phyloP scores from a whole-genome alignment of 2,888 invertebrate genomes.

The Itoplectis maculator region DNA sequence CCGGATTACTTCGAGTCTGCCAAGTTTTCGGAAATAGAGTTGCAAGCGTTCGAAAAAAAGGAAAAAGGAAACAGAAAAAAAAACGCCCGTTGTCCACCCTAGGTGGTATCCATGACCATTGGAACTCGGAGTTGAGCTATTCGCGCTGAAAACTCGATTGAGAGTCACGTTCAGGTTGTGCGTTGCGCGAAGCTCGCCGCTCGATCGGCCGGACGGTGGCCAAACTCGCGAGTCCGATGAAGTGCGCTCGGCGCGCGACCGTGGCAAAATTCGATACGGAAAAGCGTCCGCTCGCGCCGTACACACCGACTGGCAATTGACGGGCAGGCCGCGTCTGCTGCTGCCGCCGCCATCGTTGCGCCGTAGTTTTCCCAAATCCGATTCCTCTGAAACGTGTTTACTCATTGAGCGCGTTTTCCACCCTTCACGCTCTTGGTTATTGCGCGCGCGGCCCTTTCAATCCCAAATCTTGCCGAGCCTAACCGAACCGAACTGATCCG shows the following conservation, averaged over 20 bases:
- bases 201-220: not conserved
- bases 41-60: not conserved
- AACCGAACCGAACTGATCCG: constrained; percentile 37
- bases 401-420: constrained; percentile 61
- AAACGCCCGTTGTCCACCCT: not conserved
- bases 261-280: constrained; percentile 22
- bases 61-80: not conserved
- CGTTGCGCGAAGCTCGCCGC: too few species aligned
- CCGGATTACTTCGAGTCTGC: not conserved
- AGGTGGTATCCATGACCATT: not conserved
- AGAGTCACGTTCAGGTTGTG: not conserved
- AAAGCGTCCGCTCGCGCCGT: not conserved
- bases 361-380: constrained; percentile 44
- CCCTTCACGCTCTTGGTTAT: constrained; percentile 40
- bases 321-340: not conserved
- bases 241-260: not conserved
- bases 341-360: too few species aligned
- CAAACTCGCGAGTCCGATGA: constrained; percentile 9
- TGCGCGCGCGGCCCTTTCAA: constrained; percentile 20
- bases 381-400: constrained; percentile 61
- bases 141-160: constrained; percentile 4
- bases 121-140: not conserved
- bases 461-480: not conserved
- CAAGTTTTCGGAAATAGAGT: not conserved
- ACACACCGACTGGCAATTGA: constrained; percentile 20